A percentile compares a stretch with the other conserved stretches of the same genome.
Evolutionary conservation across 2,888 invertebrate genomes (phyloP).

Genomic region (Lucinisca nassula): DNA sequence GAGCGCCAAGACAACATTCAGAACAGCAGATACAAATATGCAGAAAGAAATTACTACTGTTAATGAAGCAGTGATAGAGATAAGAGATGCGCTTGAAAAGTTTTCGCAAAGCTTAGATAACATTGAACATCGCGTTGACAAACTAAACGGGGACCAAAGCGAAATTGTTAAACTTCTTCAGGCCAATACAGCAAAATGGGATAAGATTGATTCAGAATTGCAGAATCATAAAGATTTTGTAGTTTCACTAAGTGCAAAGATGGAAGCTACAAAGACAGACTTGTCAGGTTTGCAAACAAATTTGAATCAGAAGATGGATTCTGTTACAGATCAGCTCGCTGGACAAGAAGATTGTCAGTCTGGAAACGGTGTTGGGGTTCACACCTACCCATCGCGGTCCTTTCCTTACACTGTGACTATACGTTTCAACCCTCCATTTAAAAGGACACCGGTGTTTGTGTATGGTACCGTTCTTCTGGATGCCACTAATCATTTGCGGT

Average conservation of each 20-base stretch:
- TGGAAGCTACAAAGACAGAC: background rate
- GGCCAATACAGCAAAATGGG: background rate
- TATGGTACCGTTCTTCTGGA: background rate
- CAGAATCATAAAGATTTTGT: background rate
- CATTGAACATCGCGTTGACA: background rate
- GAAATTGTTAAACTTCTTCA: background rate
- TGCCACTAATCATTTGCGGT: background rate
- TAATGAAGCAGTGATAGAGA: background rate
- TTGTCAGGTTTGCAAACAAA: background rate
- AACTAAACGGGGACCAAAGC: background rate
- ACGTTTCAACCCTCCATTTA: background rate
- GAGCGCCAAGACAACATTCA: background rate
- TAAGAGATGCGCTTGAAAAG: background rate
- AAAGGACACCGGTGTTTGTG: background rate
- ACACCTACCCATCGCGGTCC: background rate
- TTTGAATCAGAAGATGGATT: background rate
- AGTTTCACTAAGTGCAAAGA: background rate
- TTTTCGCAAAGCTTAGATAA: background rate
- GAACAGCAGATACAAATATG: background rate
- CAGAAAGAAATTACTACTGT: background rate
- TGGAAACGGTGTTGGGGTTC: background rate
- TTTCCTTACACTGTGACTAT: background rate
- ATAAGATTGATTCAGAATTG: background rate
- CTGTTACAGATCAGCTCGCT: background rate
- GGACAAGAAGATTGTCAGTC: background rate